A percentile compares a stretch with the other conserved stretches of the same genome.
These are phyloP conservation scores for Coranthus polyacanthus DNA, from an alignment of 2,797 vertebrate genomes.

Conservation along the genomic window DNA sequence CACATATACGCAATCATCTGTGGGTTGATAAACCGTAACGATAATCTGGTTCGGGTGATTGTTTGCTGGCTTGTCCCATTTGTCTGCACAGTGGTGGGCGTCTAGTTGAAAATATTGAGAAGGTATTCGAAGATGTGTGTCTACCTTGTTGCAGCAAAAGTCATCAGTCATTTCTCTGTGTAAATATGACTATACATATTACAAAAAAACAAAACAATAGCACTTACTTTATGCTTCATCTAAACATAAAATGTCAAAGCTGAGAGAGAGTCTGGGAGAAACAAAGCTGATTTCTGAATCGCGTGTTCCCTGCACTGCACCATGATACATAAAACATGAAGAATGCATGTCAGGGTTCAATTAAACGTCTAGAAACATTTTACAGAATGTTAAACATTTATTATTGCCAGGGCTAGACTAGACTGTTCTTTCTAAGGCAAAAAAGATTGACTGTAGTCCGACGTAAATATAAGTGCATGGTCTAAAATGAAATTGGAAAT, in stretches of 20 bases:
- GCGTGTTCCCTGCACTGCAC: neutral
- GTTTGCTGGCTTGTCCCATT: conserved; percentile 24
- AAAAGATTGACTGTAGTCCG: neutral
- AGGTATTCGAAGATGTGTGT: conserved; percentile 2
- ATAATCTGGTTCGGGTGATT: conserved; percentile 22
- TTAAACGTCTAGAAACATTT: conserved; percentile 7
- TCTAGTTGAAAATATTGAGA: conserved; percentile 13
- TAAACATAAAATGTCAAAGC: neutral
- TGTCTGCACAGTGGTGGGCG: conserved; percentile 20
- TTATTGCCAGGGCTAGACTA: conserved; percentile 9
- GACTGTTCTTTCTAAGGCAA: neutral
- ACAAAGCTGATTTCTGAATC: neutral
- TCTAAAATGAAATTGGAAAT: neutral
- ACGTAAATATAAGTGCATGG: neutral
- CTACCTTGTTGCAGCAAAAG: conserved; percentile 18
- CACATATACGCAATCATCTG: neutral
- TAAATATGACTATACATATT: neutral
- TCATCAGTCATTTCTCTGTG: conserved; percentile 41
- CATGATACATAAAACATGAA: conserved; percentile 31
- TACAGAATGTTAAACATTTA: neutral
- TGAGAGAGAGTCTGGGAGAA: neutral
- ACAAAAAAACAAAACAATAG: neutral
- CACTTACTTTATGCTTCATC: neutral
- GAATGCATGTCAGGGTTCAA: conserved; percentile 14
- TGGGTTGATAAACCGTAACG: conserved; percentile 15